Evolutionary conservation across 30 jellyfish, hydroid and myxozoan genomes (phyloP).

Genomic region (Sanderia malayensis): DNA sequence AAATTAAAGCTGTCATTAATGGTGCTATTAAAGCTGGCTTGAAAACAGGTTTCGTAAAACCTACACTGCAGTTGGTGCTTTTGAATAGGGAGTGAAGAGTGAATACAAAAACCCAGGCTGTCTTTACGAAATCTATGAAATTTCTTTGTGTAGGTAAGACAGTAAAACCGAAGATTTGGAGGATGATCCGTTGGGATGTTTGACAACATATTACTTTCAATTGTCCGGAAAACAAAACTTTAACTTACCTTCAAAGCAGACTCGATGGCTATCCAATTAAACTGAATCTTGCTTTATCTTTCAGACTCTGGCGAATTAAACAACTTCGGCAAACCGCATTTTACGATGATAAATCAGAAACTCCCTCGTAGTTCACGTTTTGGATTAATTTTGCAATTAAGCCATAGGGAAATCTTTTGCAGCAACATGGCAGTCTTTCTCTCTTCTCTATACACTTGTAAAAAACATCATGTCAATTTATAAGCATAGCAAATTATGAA

Average conservation of each 20-base stretch:
- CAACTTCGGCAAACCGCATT: constrained; percentile 51
- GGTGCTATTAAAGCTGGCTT: too few relatives aligned
- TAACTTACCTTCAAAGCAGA: constrained; percentile 47
- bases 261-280: constrained; percentile 72
- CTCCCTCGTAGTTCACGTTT: too few relatives aligned
- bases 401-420: too few relatives aligned
- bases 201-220: constrained; percentile 51
- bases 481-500: too few relatives aligned
- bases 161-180: constrained; percentile 49
- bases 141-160: constrained; percentile 50
- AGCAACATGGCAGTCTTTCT: too few relatives aligned
- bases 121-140: constrained; percentile 29
- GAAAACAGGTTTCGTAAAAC: constrained; percentile 48
- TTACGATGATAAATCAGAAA: not conserved
- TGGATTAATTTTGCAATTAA: too few relatives aligned
- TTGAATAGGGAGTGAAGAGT: constrained; percentile 30
- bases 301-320: constrained; percentile 28
- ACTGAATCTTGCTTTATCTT: constrained; percentile 35
- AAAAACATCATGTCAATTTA: too few relatives aligned
- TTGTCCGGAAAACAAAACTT: constrained; percentile 58
- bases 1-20: constrained; percentile 59
- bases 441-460: too few relatives aligned
- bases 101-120: constrained; percentile 53
- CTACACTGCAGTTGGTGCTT: constrained; percentile 37
- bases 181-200: constrained; percentile 63